Evolutionary conservation across 2,113 vertebrate species (phyloP).

Genomic region (Psilopogon haemacephalus): DNA sequence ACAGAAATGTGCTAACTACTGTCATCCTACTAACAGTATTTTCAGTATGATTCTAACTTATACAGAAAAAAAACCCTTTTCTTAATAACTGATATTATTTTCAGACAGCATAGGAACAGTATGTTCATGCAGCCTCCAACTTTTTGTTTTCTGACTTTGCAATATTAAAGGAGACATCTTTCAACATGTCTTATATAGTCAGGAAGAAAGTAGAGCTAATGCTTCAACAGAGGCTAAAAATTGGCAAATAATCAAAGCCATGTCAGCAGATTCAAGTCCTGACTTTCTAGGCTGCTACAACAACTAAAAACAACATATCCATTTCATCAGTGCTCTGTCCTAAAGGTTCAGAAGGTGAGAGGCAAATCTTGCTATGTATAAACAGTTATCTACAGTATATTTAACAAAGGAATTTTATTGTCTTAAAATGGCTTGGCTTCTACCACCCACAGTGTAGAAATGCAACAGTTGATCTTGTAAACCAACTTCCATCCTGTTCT

Average conservation of each 20-base stretch:
- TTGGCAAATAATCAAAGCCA: not conserved
- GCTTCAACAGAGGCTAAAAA: not conserved
- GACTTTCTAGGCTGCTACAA: conserved; percentile 33
- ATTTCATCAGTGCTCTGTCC: conserved; percentile 23
- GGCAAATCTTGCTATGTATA: conserved; percentile 50
- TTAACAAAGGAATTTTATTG: conserved; percentile 69
- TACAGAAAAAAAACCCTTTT: not conserved
- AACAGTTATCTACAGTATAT: conserved; percentile 61
- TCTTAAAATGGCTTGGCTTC: conserved; percentile 57
- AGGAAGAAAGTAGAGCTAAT: not conserved
- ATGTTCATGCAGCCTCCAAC: not conserved
- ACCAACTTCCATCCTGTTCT: conserved; percentile 55
- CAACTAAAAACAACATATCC: conserved; percentile 39
- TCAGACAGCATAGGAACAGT: not conserved
- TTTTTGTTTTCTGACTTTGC: not conserved
- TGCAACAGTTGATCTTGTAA: conserved; percentile 45
- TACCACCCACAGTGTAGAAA: conserved; percentile 63
- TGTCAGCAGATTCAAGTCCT: conserved; percentile 11
- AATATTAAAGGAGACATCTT: not conserved
- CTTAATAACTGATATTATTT: not conserved
- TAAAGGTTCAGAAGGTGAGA: conserved; percentile 63
- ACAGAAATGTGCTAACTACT: not conserved
- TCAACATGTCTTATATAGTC: not conserved
- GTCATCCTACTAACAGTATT: not conserved
- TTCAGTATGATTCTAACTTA: not conserved